Conservation (phyloP, 2,797 vertebrate species). For the Lerista edwardsae region DNA sequence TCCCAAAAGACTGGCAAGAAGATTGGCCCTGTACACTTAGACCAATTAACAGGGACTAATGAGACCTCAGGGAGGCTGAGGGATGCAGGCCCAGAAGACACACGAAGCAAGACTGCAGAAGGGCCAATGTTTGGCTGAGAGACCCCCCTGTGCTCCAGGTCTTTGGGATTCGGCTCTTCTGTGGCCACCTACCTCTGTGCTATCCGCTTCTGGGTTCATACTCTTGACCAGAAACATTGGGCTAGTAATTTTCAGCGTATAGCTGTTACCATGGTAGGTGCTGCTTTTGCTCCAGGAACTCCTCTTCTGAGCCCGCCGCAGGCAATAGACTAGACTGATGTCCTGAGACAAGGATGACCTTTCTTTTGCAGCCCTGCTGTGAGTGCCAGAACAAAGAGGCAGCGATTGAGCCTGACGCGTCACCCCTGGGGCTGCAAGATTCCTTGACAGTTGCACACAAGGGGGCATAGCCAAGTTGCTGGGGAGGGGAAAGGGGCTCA, state of each 20-base stretch:
- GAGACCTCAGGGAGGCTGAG: neutral
- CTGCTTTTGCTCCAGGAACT: too few species aligned
- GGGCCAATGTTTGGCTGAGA: neutral
- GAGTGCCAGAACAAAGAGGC: neutral
- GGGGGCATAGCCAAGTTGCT: neutral
- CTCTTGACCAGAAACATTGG: too few species aligned
- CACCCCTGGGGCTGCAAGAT: neutral
- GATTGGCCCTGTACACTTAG: neutral
- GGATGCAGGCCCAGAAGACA: neutral
- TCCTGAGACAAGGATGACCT: neutral
- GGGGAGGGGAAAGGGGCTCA: neutral
- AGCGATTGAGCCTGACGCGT: neutral
- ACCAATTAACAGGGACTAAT: neutral
- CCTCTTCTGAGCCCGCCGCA: neutral
- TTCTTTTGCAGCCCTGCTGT: neutral
- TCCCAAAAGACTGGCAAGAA: neutral
- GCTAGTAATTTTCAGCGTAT: neutral
- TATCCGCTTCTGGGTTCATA: neutral
- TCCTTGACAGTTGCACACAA: neutral
- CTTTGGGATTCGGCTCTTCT: neutral
- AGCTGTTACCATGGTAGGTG: neutral
- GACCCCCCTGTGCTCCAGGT: neutral
- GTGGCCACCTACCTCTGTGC: neutral
- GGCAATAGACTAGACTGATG: neutral
- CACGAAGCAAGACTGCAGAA: neutral